Percentiles rank a stretch among this genome's conserved stretches.
phyloP scores from a whole-genome alignment of 2,113 vertebrate genomes.

The Monopterus albus region DNA sequence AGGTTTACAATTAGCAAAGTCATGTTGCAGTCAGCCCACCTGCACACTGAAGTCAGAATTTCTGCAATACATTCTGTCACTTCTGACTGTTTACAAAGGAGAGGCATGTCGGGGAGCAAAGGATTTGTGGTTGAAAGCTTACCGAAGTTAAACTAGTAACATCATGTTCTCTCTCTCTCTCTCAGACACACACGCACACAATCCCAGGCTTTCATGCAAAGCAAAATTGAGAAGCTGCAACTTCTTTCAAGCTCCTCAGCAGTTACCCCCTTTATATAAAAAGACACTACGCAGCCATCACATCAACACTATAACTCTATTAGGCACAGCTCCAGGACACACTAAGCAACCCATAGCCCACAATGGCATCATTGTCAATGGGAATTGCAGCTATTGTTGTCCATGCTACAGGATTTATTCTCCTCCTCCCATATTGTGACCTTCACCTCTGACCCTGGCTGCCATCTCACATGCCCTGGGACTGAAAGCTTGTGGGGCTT shows the following conservation, averaged over 20 bases:
- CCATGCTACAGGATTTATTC: constrained; percentile 79
- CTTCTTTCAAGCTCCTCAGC: constrained; percentile 65
- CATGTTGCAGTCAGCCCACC: constrained; percentile 21
- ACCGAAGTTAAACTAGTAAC: constrained; percentile 50
- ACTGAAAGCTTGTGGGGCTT: constrained; percentile 56
- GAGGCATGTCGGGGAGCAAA: constrained; percentile 51
- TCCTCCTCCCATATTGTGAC: constrained; percentile 76
- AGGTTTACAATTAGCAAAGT: constrained; percentile 17
- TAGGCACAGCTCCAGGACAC: constrained; percentile 81
- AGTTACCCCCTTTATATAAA: constrained; percentile 61
- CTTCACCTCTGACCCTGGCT: constrained; percentile 76
- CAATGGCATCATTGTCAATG: constrained; percentile 80
- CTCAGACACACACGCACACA: constrained; percentile 42
- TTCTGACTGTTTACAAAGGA: constrained; percentile 41
- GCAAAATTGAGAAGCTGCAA: constrained; percentile 67
- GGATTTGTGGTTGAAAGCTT: constrained; percentile 46
- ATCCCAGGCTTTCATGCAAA: constrained; percentile 68
- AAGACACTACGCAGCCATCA: constrained; percentile 71
- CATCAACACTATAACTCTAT: constrained; percentile 81
- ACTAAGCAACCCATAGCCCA: constrained; percentile 71
- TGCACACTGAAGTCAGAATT: constrained; percentile 24
- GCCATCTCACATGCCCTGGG: constrained; percentile 69
- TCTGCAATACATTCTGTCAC: constrained; percentile 32
- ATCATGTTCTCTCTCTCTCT: constrained; percentile 9
- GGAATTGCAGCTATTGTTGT: constrained; percentile 74